phyloP scores from a whole-genome alignment of 1,140 invertebrate genomes.

The Drosophila subpulchrella region DNA sequence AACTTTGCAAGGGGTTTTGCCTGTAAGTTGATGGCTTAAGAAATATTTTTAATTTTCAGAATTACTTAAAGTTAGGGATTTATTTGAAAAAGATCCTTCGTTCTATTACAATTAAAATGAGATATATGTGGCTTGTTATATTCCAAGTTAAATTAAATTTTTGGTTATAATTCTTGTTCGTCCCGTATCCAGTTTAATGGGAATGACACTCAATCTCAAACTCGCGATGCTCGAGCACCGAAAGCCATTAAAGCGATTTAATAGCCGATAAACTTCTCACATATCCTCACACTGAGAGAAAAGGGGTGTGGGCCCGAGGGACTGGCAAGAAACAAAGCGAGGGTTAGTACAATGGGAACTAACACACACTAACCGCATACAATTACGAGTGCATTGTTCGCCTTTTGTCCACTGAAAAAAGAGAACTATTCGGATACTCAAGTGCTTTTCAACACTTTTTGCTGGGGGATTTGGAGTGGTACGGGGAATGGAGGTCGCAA shows the following conservation, averaged over 20 bases:
- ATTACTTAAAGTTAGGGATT: slow-evolving; percentile 2
- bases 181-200: slow-evolving; percentile 9
- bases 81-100: background rate
- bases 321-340: slow-evolving; percentile 23
- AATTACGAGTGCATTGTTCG: slow-evolving; percentile 80
- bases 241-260: slow-evolving; percentile 79
- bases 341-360: slow-evolving; percentile 35
- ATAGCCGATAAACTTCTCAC: slow-evolving; percentile 72
- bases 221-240: slow-evolving; percentile 20
- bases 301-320: slow-evolving; percentile 5
- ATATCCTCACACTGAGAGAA: slow-evolving; percentile 56
- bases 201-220: slow-evolving; percentile 30
- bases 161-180: background rate
- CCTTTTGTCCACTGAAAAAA: slow-evolving; percentile 59
- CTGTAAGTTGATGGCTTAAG: slow-evolving; percentile 7
- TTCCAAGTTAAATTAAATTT: background rate
- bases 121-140: no score
- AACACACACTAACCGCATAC: slow-evolving; percentile 69
- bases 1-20: slow-evolving; percentile 22
- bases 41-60: slow-evolving; percentile 21
- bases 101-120: no score
- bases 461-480: background rate
- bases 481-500: background rate
- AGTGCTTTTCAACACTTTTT: slow-evolving; percentile 65
- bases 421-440: slow-evolving; percentile 64